Percentiles rank a stretch among this genome's conserved stretches.
phyloP scores from a whole-genome alignment of 2,888 invertebrate genomes.

The Heliothis peltigera region DNA sequence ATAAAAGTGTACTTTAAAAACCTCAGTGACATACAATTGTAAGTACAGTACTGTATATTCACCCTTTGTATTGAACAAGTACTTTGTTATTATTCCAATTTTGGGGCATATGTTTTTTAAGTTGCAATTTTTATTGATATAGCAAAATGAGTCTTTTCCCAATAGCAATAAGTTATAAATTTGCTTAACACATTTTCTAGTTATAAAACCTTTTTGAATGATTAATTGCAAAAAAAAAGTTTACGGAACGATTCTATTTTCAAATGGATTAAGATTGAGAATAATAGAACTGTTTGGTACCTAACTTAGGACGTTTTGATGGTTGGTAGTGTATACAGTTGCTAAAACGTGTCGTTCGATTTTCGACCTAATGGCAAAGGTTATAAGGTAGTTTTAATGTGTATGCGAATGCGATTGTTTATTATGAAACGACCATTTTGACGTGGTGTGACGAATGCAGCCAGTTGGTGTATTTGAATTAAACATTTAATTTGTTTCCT shows the following conservation, averaged over 20 bases:
- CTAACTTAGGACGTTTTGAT: constrained; percentile 15
- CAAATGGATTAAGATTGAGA: background rate
- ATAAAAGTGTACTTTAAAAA: constrained; percentile 61
- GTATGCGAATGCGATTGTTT: constrained; percentile 14
- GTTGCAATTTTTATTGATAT: constrained; percentile 25
- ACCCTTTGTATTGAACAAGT: constrained; percentile 63
- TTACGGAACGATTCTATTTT: rapidly evolving
- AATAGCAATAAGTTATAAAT: rapidly evolving
- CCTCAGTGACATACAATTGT: constrained; percentile 78
- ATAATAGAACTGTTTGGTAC: background rate
- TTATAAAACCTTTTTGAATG: background rate
- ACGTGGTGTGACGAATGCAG: constrained; percentile 77
- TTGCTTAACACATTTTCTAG: background rate
- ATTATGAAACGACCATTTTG: constrained; percentile 60
- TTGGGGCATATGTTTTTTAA: constrained; percentile 78
- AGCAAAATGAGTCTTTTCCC: background rate
- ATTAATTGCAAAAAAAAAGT: constrained; percentile 3
- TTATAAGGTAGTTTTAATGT: constrained; percentile 4
- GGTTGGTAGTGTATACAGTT: background rate
- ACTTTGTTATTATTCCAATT: constrained; percentile 73
- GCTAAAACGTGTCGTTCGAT: constrained; percentile 1
- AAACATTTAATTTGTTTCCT: constrained; percentile 88
- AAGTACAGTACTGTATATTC: constrained; percentile 42
- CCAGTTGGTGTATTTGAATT: constrained; percentile 86
- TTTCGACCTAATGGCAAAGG: background rate